A percentile compares a stretch with the other conserved stretches of the same genome.
Conservation (phyloP, 2,113 vertebrate species). For the Elephas maximus region DNA sequence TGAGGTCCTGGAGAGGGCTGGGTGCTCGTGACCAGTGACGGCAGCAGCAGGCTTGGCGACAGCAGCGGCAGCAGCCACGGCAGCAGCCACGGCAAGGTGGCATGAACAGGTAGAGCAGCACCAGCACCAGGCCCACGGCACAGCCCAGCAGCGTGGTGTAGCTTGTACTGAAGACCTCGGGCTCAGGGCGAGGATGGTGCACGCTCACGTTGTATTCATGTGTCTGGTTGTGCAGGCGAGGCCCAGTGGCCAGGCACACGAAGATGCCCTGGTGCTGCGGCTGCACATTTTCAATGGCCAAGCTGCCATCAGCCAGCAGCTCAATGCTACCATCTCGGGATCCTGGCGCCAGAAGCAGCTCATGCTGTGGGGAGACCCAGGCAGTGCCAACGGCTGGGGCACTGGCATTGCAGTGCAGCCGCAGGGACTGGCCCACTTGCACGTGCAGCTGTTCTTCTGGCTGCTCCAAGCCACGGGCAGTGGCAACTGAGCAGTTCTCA, state of each 20-base stretch:
- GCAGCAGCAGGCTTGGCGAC: slow-evolving; percentile 56
- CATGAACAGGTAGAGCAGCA: slow-evolving; percentile 95
- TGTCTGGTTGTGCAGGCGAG: slow-evolving; percentile 89
- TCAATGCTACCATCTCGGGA: slow-evolving; percentile 89
- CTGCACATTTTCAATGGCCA: slow-evolving; percentile 89
- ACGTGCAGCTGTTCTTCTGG: slow-evolving; percentile 83
- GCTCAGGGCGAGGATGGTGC: slow-evolving; percentile 21
- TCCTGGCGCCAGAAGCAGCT: slow-evolving; percentile 91
- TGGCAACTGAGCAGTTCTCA: slow-evolving; percentile 89
- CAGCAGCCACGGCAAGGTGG: slow-evolving; percentile 93
- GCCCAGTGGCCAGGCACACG: slow-evolving; percentile 92
- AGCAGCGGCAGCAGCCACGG: slow-evolving; percentile 90
- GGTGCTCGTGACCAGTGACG: slow-evolving; percentile 36
- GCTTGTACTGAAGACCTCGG: slow-evolving; percentile 94
- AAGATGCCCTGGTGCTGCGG: slow-evolving; percentile 92
- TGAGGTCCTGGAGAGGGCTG: slow-evolving; percentile 91
- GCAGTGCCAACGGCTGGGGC: slow-evolving; percentile 80
- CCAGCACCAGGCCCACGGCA: slow-evolving; percentile 93
- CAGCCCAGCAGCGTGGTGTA: slow-evolving; percentile 97
- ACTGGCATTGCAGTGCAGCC: slow-evolving; percentile 91
- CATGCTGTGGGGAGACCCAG: slow-evolving; percentile 93
- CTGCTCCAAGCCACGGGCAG: background rate
- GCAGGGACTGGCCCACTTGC: slow-evolving; percentile 84
- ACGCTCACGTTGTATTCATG: slow-evolving; percentile 94
- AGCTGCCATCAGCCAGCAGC: slow-evolving; percentile 92